Percentiles rank a stretch among this genome's conserved stretches.
phyloP scores from a whole-genome alignment of 2,113 vertebrate species.

The Triplophysa rosa region DNA sequence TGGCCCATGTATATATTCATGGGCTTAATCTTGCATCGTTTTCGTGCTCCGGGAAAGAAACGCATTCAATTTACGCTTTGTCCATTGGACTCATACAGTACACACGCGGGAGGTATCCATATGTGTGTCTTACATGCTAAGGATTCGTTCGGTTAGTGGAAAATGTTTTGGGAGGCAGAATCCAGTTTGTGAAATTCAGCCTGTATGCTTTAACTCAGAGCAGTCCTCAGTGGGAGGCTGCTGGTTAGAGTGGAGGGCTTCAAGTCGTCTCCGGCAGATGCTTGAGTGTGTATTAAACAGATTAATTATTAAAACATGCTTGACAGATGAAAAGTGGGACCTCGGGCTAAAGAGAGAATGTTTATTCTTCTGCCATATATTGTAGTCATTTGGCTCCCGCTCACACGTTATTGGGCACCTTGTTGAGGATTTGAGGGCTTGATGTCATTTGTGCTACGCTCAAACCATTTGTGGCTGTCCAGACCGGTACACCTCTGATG shows the following conservation, averaged over 20 bases:
- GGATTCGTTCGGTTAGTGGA: conserved; percentile 43
- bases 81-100: conserved; percentile 53
- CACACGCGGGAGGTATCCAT: conserved; percentile 52
- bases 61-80: conserved; percentile 76
- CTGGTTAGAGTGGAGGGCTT: conserved; percentile 74
- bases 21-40: conserved; percentile 81
- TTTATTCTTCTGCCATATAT: conserved; percentile 81
- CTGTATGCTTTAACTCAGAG: conserved; percentile 68
- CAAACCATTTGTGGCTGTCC: conserved; percentile 53
- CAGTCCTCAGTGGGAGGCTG: conserved; percentile 72
- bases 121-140: conserved; percentile 46
- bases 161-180: conserved; percentile 63
- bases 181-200: conserved; percentile 67
- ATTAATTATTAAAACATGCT: conserved; percentile 83
- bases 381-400: conserved; percentile 73
- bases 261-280: conserved; percentile 77
- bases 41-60: conserved; percentile 75
- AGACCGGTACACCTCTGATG: conserved; percentile 33
- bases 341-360: conserved; percentile 76
- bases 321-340: conserved; percentile 82
- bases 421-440: conserved; percentile 64
- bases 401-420: conserved; percentile 71
- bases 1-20: conserved; percentile 85
- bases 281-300: conserved; percentile 79
- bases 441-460: conserved; percentile 49